A percentile compares a stretch with the other conserved stretches of the same genome.
These are phyloP conservation scores for Saguinus imperator DNA, from an alignment of 2,113 vertebrate genomes.

Conservation along the genomic window DNA sequence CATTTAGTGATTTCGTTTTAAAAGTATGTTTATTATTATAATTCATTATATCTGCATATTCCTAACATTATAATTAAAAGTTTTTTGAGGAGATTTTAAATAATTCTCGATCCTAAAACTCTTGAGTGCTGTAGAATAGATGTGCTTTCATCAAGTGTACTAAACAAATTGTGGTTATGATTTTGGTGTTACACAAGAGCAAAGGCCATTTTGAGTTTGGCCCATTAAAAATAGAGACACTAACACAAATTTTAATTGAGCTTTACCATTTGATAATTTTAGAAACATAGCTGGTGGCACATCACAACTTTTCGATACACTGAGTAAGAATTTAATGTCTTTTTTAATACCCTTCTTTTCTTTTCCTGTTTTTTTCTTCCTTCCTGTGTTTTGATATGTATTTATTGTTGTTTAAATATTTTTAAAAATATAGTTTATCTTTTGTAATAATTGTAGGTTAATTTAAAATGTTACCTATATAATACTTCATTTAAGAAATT, in stretches of 20 bases:
- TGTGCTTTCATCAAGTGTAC: background rate
- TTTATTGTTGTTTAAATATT: background rate
- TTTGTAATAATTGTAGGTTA: background rate
- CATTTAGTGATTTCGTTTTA: background rate
- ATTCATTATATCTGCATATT: background rate
- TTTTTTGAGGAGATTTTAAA: background rate
- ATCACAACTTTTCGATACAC: background rate
- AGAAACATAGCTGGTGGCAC: background rate
- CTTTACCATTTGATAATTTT: background rate
- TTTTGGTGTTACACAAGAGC: background rate
- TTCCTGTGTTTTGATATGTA: background rate
- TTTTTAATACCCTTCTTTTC: background rate
- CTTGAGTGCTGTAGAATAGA: background rate
- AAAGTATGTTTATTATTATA: background rate
- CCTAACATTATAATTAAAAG: background rate
- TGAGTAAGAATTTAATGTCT: background rate
- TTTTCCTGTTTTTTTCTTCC: accelerated
- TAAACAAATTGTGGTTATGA: background rate
- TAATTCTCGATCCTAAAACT: background rate
- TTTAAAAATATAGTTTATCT: background rate
- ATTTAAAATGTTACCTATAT: background rate
- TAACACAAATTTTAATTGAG: background rate
- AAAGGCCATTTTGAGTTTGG: background rate
- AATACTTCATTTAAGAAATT: background rate
- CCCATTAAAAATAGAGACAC: background rate